Evolutionary conservation across 2,797 vertebrate genomes (phyloP), one percentile per base, ranked within the genome.

Genomic region (Lophotriccus pileatus): DNA sequence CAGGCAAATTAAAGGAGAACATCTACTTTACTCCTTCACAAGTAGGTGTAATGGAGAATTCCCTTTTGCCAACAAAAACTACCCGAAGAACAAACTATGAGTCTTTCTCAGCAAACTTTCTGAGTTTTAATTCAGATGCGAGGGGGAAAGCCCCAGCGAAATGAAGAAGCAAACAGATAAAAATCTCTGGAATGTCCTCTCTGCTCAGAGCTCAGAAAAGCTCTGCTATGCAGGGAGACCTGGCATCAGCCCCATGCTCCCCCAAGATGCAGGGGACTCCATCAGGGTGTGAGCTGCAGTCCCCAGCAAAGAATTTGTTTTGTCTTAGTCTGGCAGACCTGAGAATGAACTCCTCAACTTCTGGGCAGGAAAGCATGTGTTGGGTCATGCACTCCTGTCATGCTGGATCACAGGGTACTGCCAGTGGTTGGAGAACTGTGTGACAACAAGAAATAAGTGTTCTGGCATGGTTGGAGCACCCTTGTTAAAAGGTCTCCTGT

Each of bases 221-320:
- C 36, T 80, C 47, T 76, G 41, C 73, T 85, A 60, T 7, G 25
- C 2, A 3, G 30, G 28, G 41, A 87, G 68, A 89, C 32, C n/a
- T 66, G 58, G 52, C 0, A 0, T 39, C 41, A 80, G 36, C 27
- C 10, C 22, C 56, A 24, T 0, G 0, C 10, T 64, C 23, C 39
- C 21, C 20, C 1, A 27, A 44, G 36, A 89, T 0, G 0, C 19
- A 27, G 24, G 23, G 41, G 32, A 85, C 84, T 89, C 74, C 60
- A 74, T 60, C 32, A 49, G 37, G 39, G 39, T 46, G 62, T 2
- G 5, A 85, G 27, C 41, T 77, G n/a, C 50, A 67, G 43, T 52
- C 28, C 39, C 39, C n/a, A 87, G 49, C 19, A 83, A 89, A 88
- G 83, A 14, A 21, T 5, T 14, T 46, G 12, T 56, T 86, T 76